Evolutionary conservation across 92 coral and sea anemone species (phyloP), one percentile per base, ranked within the genome.

Genomic region (Diadumene lineata): DNA sequence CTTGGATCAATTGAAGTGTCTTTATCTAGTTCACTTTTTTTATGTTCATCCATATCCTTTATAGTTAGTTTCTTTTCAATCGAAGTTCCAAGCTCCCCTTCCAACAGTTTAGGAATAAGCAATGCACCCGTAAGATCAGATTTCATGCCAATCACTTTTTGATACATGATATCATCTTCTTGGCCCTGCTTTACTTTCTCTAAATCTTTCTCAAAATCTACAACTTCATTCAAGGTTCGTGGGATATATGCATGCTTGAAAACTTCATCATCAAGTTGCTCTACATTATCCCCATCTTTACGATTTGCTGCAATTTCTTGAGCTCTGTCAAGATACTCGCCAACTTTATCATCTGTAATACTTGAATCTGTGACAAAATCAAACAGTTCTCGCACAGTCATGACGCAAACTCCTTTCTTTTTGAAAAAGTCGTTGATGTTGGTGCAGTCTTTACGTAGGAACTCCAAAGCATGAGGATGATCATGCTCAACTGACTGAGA

Each of bases 401-500:
- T 96, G 18, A 96, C 99, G 84, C 97, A 92, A 7, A 96, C 99
- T 34, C 91, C 96, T 75, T 96, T 92, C 86, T 96, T 96, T 81
- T 84, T 87, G 79, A 96, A 96, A 70, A 96, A 96, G 9, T 96
- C 99, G 73, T 93, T 81, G 58, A 96, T 77, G 77, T 96, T 96
- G 1, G 91, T 82, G 70, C 99, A 96, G 70, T 96, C 99, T 74
- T 96, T 96, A 31, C 99, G 82, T 23, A 96, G 83, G 56, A 96
- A 96, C 26, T 92, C 99, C 64, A 96, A 72, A 0, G 99, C 97
- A 79, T 92, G 93, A 0, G 99, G 99, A 60, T 96, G 99, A 32
- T 96, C 99, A 56, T 96, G 99, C 72, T 96, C 99, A 30, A 96
- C 99, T 19, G 99, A 88, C 76, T 96, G 99, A 4, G 99, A 96